phyloP scores from a whole-genome alignment of 2,797 vertebrate species.

The Trachurus trachurus region DNA sequence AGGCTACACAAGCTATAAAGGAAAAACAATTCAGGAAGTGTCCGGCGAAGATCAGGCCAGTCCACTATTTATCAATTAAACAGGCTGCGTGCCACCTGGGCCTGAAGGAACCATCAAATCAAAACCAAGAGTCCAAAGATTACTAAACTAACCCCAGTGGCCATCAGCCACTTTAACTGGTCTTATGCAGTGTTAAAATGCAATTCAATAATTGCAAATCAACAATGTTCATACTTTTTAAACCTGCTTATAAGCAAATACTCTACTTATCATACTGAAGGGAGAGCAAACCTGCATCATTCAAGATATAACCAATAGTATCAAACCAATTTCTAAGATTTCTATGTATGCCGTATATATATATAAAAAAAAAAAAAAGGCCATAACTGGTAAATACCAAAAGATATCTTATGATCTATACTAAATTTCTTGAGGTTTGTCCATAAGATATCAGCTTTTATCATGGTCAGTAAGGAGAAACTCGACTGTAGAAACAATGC shows the following conservation, averaged over 20 bases:
- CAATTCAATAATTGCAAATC: constrained; percentile 59
- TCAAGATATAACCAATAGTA: constrained; percentile 69
- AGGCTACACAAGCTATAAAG: constrained; percentile 52
- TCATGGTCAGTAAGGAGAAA: constrained; percentile 61
- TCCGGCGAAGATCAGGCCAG: constrained; percentile 38
- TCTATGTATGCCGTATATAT: constrained; percentile 60
- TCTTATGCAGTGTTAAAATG: constrained; percentile 67
- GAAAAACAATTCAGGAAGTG: constrained; percentile 45
- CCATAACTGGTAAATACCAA: constrained; percentile 66
- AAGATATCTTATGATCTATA: constrained; percentile 63
- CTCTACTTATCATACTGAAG: constrained; percentile 54
- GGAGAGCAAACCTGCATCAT: constrained; percentile 60
- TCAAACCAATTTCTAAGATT: constrained; percentile 68
- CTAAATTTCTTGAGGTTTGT: constrained; percentile 53
- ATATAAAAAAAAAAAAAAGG: constrained; percentile 45
- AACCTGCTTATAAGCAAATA: constrained; percentile 58
- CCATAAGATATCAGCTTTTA: constrained; percentile 54
- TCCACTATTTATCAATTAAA: constrained; percentile 42
- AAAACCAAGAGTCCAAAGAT: constrained; percentile 55
- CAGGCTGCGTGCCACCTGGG: constrained; percentile 23
- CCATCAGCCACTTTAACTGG: constrained; percentile 46
- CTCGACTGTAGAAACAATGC: constrained; percentile 53
- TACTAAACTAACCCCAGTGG: constrained; percentile 34
- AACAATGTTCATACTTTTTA: constrained; percentile 52
- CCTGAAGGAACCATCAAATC: constrained; percentile 54